Evolutionary conservation across 64 coral and sea anemone genomes (phyloP).

Genomic region (Porites australiensis): DNA sequence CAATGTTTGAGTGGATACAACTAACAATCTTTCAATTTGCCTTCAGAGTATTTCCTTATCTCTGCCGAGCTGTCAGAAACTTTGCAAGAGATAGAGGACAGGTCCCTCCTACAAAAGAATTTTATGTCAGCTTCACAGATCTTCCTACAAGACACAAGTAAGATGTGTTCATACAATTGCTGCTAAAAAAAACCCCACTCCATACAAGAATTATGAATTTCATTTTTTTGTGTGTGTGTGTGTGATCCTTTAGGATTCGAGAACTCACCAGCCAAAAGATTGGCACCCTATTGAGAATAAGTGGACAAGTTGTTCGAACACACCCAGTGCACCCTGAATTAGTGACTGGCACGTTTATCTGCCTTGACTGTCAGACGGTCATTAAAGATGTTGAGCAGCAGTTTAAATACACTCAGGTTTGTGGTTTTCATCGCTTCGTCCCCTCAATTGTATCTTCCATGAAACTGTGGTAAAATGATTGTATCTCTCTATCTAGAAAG

Average conservation of each 20-base stretch:
- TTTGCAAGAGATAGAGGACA: constrained; percentile 98
- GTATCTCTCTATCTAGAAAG: too few relatives aligned
- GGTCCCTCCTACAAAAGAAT: constrained; percentile 94
- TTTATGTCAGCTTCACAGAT: constrained; percentile 98
- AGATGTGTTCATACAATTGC: background rate
- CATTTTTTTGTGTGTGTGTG: too few relatives aligned
- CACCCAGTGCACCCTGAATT: constrained; percentile 98
- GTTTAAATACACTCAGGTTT: constrained; percentile 99
- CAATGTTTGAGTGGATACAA: too few relatives aligned
- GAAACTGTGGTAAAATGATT: background rate
- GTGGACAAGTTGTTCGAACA: constrained; percentile 96
- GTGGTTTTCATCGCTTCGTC: background rate
- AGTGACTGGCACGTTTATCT: constrained; percentile 94
- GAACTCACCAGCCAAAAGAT: constrained; percentile 99
- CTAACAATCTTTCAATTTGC: too few relatives aligned
- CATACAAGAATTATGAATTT: too few relatives aligned
- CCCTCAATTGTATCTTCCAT: background rate
- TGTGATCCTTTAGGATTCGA: constrained; percentile 71
- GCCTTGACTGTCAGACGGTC: constrained; percentile 97
- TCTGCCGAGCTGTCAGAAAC: constrained; percentile 96
- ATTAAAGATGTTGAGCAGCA: constrained; percentile 99
- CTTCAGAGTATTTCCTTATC: constrained; percentile 90
- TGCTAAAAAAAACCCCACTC: too few relatives aligned
- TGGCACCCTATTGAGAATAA: constrained; percentile 91
- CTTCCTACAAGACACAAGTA: constrained; percentile 98